Base-by-base conservation (phyloP, 2,797 vertebrate genomes). In the Phalloptychus januarius region DNA sequence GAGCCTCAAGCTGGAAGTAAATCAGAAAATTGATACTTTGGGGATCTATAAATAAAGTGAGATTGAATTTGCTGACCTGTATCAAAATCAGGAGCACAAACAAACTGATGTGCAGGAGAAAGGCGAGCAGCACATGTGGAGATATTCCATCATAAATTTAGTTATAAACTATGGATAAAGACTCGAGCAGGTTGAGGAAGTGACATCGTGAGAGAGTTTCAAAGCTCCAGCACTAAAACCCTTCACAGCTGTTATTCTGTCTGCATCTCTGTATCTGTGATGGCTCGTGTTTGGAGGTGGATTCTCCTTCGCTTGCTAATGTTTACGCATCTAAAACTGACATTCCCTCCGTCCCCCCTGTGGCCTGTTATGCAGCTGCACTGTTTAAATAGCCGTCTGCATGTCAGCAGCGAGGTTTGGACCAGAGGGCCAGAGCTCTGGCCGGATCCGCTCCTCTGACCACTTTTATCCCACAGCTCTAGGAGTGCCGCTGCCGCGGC, bases 391-490 rank as follows among this genome's bases (percentile, higher is more conserved):
- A 88, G 87, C 83, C 12, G 85, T 84, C 84, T 86, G 73, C 76
- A 83, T 89, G 89, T 91, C 86, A 83, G 85, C 18, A 74, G 87
- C 86, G 85, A 86, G 85, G 89, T 88, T 88, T 89, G 85, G 91
- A 92, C 87, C 91, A 91, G 86, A 90, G 87, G 36, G 81, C 78
- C 86, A 78, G 45, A 81, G 69, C 83, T 91, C 89, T 82, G 89
- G 81, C 87, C 82, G 79, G 79, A 87, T 84, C 85, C 82, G 86
- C 86, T 90, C 81, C 87, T 90, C 89, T 91, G 91, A 85, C 93
- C 92, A 92, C 85, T 82, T 89, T 86, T 88, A 75, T 79, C 86
- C 82, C 28, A 89, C 88, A 86, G 90, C 86, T 89, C 81, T 56
- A 54, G 86, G 85, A 89, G 78, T 77, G 65, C 85, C 79, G 86